Conservation (phyloP, 2,113 vertebrate genomes). For the Gallinago jamesoni region DNA sequence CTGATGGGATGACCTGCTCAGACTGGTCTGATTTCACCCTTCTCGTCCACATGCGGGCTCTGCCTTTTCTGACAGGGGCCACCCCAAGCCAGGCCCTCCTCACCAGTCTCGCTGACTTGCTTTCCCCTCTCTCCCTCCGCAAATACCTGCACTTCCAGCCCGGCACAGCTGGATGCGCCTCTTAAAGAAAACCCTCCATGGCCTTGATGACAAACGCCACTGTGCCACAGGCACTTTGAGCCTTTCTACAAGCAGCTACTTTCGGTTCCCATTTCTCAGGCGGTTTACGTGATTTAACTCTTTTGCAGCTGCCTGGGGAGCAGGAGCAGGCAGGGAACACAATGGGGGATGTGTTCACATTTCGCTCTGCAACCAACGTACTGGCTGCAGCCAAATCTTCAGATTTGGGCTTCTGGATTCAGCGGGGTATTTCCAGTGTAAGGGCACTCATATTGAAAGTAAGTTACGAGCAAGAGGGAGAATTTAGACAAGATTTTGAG, state of each 20-base stretch:
- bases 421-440: neutral
- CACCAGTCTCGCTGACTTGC: neutral
- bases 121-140: neutral
- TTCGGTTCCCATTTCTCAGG: conserved; percentile 60
- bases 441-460: neutral
- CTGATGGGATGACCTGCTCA: neutral
- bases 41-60: neutral
- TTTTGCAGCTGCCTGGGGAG: neutral
- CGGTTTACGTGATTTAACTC: conserved; percentile 13
- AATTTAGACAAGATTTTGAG: neutral
- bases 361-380: neutral
- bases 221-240: neutral
- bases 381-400: neutral
- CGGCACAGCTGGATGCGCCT: neutral
- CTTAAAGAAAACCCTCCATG: neutral
- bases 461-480: neutral
- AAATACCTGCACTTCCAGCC: conserved; percentile 3
- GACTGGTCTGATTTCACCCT: neutral
- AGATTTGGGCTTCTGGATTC: neutral
- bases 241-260: conserved; percentile 26
- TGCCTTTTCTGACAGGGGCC: neutral
- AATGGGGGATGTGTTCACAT: neutral
- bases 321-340: neutral
- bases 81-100: neutral
- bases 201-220: neutral